Evolutionary conservation across 2,113 vertebrate species (phyloP), one percentile per base, ranked within the genome.

Genomic region (Opisthocomus hoazin): DNA sequence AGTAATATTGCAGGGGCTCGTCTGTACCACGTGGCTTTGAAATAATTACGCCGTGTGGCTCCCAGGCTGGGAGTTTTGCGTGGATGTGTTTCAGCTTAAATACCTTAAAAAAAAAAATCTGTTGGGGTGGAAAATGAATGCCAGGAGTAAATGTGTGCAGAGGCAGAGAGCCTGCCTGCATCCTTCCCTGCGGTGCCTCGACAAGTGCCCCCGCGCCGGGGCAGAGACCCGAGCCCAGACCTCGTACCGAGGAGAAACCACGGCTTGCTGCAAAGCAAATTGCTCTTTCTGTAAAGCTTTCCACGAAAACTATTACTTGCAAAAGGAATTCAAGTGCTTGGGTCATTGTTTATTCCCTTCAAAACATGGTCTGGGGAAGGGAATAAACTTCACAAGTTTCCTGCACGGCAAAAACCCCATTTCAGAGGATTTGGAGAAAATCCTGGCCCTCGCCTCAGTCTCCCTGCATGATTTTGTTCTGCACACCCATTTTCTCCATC

Each of bases 361-460:
- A 9, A 17, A 18, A 15, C 16, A 0, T 5, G 12, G 2, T 13
- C 45, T 34, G 24, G 12, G 8, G 16, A 92, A 87, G 15, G 32
- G 54, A 86, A 84, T 39, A 30, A 86, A 71, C 15, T 37, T 73
- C 34, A 27, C 11, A 18, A 30, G 56, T 71, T 80, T 63, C 50
- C 64, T 54, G 34, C 69, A 1, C 0, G 6, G 32, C 5, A 50
- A 37, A 80, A 77, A 0, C 4, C 12, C 12, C 2, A 0, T 53
- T 87, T 75, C 39, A 54, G 78, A 57, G 78, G 61, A 24, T 81
- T 34, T 76, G 64, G 41, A 60, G 75, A 12, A 79, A 53, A 83
- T 54, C 50, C 84, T 50, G 48, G 17, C 37, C 45, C 45, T 79
- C 2, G 1, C 29, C 74, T 90, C 66, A 12, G 27, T 18, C 19